A percentile compares a stretch with the other conserved stretches of the same genome.
Conservation (phyloP, 2,113 vertebrate genomes). For the Conger conger region DNA sequence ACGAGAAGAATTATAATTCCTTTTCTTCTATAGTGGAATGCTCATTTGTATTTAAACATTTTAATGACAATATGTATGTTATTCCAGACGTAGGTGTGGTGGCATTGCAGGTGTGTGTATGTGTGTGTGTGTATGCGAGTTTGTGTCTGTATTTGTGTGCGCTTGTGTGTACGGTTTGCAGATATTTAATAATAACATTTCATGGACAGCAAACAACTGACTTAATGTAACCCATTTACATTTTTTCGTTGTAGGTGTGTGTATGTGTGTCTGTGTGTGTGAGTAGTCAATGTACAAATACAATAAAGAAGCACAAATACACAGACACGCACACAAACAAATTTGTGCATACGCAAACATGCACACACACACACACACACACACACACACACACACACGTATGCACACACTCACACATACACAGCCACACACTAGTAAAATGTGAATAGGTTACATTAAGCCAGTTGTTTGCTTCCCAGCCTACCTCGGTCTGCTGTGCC, state of each 20-base stretch:
- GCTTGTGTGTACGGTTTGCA: no score
- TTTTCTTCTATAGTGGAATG: constrained; percentile 84
- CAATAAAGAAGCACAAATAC: no score
- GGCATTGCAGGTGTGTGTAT: no score
- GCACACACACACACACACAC: neutral
- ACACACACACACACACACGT: neutral
- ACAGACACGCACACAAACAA: no score
- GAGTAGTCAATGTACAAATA: neutral
- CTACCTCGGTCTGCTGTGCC: constrained; percentile 58
- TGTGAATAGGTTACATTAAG: constrained; percentile 75
- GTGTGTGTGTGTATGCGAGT: no score
- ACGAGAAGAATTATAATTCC: constrained; percentile 92
- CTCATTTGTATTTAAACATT: constrained; percentile 47
- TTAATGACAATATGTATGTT: constrained; percentile 26
- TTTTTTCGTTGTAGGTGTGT: constrained; percentile 50
- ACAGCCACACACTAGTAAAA: constrained; percentile 61
- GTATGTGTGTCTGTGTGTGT: neutral
- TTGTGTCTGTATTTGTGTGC: no score
- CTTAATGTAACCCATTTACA: constrained; percentile 75
- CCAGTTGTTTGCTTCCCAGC: constrained; percentile 43
- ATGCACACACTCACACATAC: constrained; percentile 34
- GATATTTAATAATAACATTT: no score
- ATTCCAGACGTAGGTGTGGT: neutral
- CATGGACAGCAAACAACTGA: constrained; percentile 40
- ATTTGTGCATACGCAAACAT: no score